Conservation (phyloP, 2,888 invertebrate genomes). For the Tinea semifulvella region DNA sequence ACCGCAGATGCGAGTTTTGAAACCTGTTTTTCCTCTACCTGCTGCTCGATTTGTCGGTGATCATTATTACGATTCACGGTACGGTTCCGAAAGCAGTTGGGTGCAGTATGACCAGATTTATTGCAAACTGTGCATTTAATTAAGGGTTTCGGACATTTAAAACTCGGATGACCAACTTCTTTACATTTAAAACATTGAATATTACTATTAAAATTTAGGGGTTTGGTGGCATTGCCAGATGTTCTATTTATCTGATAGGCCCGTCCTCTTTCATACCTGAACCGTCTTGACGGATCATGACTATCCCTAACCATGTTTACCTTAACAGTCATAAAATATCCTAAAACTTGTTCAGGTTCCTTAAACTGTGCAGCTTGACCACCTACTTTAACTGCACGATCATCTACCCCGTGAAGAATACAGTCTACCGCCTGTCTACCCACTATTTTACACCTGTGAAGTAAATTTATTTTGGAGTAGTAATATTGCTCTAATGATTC, state of each 20-base stretch:
- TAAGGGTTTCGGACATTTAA: conserved; percentile 16
- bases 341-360: conserved; percentile 21
- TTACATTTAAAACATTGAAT: conserved; percentile 14
- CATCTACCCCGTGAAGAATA: conserved; percentile 20
- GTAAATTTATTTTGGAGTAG: too few relatives aligned
- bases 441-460: conserved; percentile 19
- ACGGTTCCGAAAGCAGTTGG: not conserved
- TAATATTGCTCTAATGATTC: conserved; percentile 22
- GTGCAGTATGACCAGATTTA: not conserved
- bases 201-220: conserved; percentile 1
- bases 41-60: not conserved
- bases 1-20: not conserved
- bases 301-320: conserved; percentile 9
- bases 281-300: conserved; percentile 11
- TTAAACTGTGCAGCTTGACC: conserved; percentile 22
- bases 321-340: conserved; percentile 16
- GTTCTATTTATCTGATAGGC: not conserved
- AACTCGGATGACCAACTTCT: conserved; percentile 20
- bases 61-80: not conserved
- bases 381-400: conserved; percentile 20
- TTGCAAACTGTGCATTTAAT: not conserved
- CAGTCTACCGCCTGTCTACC: conserved; percentile 21
- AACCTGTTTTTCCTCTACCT: not conserved
- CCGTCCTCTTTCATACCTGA: conserved; percentile 14
- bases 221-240: conserved; percentile 13